Percentiles rank a stretch among this genome's conserved stretches.
Conservation (phyloP, 2,113 vertebrate species). For the Catharus bicknelli region DNA sequence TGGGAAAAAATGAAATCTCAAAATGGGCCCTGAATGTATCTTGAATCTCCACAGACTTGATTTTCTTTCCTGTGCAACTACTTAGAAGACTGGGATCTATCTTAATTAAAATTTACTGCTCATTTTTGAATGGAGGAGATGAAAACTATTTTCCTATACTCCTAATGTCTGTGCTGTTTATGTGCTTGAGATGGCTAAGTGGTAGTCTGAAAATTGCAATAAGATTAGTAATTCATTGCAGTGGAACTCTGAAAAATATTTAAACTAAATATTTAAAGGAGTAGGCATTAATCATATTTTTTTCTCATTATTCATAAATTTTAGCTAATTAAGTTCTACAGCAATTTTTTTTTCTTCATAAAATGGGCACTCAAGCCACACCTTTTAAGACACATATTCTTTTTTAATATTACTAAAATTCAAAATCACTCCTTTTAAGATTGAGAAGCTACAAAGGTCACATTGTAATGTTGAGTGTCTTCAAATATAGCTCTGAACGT, state of each 20-base stretch:
- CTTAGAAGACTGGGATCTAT: background rate
- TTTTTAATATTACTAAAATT: background rate
- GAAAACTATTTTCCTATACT: conserved; percentile 20
- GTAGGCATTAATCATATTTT: background rate
- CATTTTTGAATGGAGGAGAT: conserved; percentile 31
- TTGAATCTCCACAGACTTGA: background rate
- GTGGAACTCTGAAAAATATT: conserved; percentile 2
- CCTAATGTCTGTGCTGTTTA: conserved; percentile 40
- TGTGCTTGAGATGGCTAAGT: conserved; percentile 39
- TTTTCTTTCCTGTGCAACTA: conserved; percentile 12
- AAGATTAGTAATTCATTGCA: conserved; percentile 35
- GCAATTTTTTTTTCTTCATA: background rate
- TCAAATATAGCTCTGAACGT: background rate
- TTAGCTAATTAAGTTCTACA: background rate
- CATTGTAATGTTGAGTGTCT: background rate
- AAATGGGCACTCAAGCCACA: background rate
- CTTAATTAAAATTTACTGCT: conserved; percentile 57
- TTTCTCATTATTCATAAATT: background rate
- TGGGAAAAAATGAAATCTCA: background rate
- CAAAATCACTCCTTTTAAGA: background rate
- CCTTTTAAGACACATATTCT: background rate
- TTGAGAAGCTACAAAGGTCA: background rate
- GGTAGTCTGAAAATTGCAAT: conserved; percentile 47
- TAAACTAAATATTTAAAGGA: background rate
- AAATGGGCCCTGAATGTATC: background rate